Conservation (phyloP, 2,113 vertebrate species). For the Oenanthe melanoleuca region DNA sequence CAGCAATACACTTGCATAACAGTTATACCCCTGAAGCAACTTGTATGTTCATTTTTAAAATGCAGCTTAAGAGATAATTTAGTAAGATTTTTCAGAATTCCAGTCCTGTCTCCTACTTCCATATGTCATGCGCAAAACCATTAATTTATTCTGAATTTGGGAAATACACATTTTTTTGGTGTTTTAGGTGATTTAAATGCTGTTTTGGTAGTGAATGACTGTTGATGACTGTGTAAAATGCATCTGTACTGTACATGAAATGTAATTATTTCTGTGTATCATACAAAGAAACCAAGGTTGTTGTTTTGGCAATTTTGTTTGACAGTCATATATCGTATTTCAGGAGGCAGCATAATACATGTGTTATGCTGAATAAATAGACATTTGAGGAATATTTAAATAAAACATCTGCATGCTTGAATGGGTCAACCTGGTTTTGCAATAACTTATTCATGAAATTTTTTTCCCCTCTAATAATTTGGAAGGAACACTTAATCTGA, state of each 20-base stretch:
- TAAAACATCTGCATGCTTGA: slow-evolving; percentile 87
- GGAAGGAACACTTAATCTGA: neutral
- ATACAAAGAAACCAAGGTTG: slow-evolving; percentile 80
- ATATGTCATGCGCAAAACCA: slow-evolving; percentile 47
- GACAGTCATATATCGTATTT: slow-evolving; percentile 79
- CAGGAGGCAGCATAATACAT: slow-evolving; percentile 78
- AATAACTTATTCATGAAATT: slow-evolving; percentile 49
- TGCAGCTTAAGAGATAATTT: slow-evolving; percentile 52
- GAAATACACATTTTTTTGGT: slow-evolving; percentile 74
- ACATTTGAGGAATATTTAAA: slow-evolving; percentile 81
- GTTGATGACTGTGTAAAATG: slow-evolving; percentile 86
- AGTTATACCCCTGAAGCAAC: slow-evolving; percentile 53
- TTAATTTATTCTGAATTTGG: slow-evolving; percentile 71
- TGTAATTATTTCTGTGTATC: slow-evolving; percentile 88
- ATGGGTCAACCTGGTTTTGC: slow-evolving; percentile 72
- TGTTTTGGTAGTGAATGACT: slow-evolving; percentile 82
- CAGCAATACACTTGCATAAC: slow-evolving; percentile 59
- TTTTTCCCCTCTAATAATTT: neutral
- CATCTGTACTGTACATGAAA: slow-evolving; percentile 88
- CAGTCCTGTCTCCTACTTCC: slow-evolving; percentile 50
- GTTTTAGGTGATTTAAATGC: slow-evolving; percentile 82
- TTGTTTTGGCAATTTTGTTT: slow-evolving; percentile 82
- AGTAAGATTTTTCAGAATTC: slow-evolving; percentile 62
- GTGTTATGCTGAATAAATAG: slow-evolving; percentile 82
- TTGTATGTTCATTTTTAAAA: slow-evolving; percentile 60